Percentiles rank a stretch among this genome's conserved stretches.
Conservation (phyloP, 2,888 invertebrate species). For the Spodoptera exigua region DNA sequence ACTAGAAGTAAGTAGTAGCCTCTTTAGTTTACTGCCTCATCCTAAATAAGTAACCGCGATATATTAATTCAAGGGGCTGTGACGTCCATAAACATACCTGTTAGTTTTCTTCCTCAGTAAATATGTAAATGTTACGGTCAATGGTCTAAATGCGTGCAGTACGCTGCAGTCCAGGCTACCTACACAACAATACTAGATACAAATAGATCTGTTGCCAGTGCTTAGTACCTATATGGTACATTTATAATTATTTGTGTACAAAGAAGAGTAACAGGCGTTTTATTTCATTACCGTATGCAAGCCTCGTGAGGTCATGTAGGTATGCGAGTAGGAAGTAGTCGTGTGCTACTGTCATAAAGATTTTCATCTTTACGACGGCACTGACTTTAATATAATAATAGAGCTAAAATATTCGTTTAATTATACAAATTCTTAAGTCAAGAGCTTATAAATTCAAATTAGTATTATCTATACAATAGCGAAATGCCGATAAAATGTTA, state of each 20-base stretch:
- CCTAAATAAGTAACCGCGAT: constrained; percentile 44
- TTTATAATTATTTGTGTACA: neutral
- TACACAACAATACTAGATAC: constrained; percentile 16
- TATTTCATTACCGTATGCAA: constrained; percentile 21
- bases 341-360: constrained; percentile 47
- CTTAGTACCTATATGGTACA: neutral
- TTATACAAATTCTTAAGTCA: constrained; percentile 30
- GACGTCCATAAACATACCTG: constrained; percentile 37
- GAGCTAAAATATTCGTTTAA: constrained; percentile 34
- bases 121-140: constrained; percentile 49
- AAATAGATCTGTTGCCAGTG: constrained; percentile 9
- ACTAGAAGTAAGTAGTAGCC: constrained; percentile 18
- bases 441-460: constrained; percentile 45
- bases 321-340: constrained; percentile 32
- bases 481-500: constrained; percentile 16
- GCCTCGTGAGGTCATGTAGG: constrained; percentile 36
- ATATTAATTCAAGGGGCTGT: constrained; percentile 35
- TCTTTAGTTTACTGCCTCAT: constrained; percentile 30
- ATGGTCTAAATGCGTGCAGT: constrained; percentile 33
- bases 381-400: constrained; percentile 30
- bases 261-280: constrained; percentile 25
- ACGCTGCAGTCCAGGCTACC: constrained; percentile 14
- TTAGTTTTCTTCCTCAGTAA: constrained; percentile 45
- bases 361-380: constrained; percentile 42
- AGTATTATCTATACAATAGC: constrained; percentile 28